phyloP scores from a whole-genome alignment of 2,113 vertebrate genomes.

The Manacus vitellinus region DNA sequence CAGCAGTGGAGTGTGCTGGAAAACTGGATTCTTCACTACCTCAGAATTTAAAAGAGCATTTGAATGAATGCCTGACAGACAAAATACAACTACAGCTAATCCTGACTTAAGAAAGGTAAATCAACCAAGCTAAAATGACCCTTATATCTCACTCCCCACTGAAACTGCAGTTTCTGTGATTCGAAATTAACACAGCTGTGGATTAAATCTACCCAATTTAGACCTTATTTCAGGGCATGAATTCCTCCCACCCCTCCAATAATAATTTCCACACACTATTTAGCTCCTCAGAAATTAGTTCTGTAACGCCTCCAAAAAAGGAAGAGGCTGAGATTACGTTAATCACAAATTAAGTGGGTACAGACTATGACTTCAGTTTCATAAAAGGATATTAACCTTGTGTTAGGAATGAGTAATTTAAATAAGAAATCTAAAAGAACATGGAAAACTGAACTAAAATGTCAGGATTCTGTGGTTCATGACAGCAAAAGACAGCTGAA shows the following conservation, averaged over 20 bases:
- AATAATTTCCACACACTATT: not conserved
- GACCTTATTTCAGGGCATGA: not conserved
- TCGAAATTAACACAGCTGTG: not conserved
- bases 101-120: not conserved
- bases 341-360: not conserved
- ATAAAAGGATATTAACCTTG: not conserved
- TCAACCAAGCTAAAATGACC: not conserved
- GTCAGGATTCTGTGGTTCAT: not conserved
- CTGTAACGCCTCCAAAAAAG: not conserved
- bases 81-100: not conserved
- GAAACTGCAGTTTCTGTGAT: not conserved
- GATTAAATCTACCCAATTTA: not conserved
- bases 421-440: not conserved
- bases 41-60: not conserved
- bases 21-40: not conserved
- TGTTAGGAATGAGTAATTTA: not conserved
- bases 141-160: not conserved
- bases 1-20: not conserved
- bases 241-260: not conserved
- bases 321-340: not conserved
- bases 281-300: slow-evolving; percentile 1
- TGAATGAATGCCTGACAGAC: not conserved
- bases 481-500: not conserved
- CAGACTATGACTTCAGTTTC: not conserved
- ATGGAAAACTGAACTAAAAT: not conserved